Percentiles rank a stretch among this genome's conserved stretches.
Evolutionary conservation across 2,797 vertebrate genomes (phyloP).

Genomic region (Avahi laniger): DNA sequence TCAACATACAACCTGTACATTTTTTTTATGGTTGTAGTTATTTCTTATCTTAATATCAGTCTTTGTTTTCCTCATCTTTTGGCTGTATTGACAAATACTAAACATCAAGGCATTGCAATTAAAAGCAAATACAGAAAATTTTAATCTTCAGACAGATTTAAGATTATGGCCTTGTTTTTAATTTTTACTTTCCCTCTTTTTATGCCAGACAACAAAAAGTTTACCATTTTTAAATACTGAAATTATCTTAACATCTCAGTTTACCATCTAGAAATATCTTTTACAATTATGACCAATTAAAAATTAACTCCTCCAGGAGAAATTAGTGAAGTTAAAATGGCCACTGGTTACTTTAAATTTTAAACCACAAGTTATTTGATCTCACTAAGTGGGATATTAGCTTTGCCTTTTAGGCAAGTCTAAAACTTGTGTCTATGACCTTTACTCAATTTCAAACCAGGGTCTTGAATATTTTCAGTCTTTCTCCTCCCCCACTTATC

Average conservation of each 20-base stretch:
- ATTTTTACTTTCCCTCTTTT: conserved; percentile 22
- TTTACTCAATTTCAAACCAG: conserved; percentile 70
- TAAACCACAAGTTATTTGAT: conserved; percentile 75
- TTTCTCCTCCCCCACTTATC: conserved; percentile 39
- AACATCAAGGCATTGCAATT: background rate
- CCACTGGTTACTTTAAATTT: conserved; percentile 80
- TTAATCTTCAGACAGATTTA: background rate
- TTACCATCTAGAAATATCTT: conserved; percentile 21
- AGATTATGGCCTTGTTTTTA: conserved; percentile 33
- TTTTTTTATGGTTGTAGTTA: background rate
- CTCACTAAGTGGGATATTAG: conserved; percentile 19
- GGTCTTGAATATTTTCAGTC: conserved; percentile 39
- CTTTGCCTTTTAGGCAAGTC: conserved; percentile 65
- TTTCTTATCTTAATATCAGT: conserved; percentile 44
- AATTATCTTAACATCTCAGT: background rate
- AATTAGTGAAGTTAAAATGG: conserved; percentile 83
- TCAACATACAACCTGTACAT: background rate
- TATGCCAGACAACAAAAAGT: conserved; percentile 31
- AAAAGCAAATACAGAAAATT: conserved; percentile 30
- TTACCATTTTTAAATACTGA: background rate
- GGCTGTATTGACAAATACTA: conserved; percentile 16
- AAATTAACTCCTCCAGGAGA: conserved; percentile 68
- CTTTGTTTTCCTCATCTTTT: conserved; percentile 63
- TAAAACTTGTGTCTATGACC: conserved; percentile 69
- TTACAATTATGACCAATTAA: conserved; percentile 41